Evolutionary conservation across 2,113 vertebrate species (phyloP).

Genomic region (Rhadina sibilatrix): DNA sequence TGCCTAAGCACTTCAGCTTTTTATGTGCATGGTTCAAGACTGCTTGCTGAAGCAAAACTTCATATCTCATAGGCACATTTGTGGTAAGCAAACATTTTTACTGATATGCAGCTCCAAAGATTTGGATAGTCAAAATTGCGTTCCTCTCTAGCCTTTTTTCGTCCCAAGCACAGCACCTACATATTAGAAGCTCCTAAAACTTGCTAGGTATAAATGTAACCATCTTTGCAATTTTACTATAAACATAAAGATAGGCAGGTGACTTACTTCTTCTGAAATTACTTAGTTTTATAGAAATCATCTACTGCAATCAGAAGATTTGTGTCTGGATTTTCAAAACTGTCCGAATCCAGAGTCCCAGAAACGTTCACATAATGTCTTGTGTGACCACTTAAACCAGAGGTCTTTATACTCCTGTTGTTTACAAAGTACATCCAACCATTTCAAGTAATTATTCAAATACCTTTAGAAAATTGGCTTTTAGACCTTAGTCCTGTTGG

Average conservation of each 20-base stretch:
- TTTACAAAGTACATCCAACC: neutral
- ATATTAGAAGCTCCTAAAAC: neutral
- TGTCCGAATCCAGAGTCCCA: neutral
- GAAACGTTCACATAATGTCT: neutral
- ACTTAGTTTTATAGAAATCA: neutral
- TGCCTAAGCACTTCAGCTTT: neutral
- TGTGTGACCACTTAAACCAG: neutral
- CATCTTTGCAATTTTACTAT: neutral
- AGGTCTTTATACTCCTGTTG: neutral
- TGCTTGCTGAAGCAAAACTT: neutral
- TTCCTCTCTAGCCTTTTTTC: neutral
- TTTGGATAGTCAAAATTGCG: neutral
- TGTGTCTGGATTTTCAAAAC: neutral
- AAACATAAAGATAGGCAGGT: neutral
- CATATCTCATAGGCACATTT: neutral
- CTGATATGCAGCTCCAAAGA: neutral
- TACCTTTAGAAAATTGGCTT: neutral
- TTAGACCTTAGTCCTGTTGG: neutral
- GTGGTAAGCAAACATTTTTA: neutral
- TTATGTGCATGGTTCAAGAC: neutral
- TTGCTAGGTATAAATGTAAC: neutral
- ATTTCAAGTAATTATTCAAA: neutral
- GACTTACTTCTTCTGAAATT: neutral
- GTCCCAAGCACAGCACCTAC: rapidly evolving
- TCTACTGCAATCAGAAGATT: neutral